Conservation (phyloP, 2,888 invertebrate genomes). For the Epiblema foenella region DNA sequence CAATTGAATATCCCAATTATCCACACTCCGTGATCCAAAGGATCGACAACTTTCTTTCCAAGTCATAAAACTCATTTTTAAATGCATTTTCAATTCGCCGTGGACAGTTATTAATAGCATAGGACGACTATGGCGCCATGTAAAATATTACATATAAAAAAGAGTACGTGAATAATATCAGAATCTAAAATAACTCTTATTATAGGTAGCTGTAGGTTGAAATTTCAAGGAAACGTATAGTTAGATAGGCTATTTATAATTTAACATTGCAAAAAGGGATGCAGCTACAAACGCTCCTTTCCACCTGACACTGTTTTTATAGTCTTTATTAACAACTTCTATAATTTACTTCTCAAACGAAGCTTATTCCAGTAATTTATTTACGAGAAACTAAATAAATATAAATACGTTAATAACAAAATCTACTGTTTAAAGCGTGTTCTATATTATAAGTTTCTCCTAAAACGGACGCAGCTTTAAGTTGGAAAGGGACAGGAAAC, state of each 20-base stretch:
- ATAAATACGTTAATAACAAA: too few relatives aligned
- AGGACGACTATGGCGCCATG: constrained; percentile 12
- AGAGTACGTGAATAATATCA: not conserved
- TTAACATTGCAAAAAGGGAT: not conserved
- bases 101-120: constrained; percentile 16
- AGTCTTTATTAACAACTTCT: too few relatives aligned
- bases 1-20: not conserved
- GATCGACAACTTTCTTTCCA: not conserved
- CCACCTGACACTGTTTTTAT: constrained; percentile 1
- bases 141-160: not conserved
- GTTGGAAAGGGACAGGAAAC: too few relatives aligned
- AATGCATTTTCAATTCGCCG: not conserved
- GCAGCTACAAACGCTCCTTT: not conserved
- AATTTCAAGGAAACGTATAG: not conserved
- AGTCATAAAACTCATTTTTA: not conserved
- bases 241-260: not conserved
- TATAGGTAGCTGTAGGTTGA: not conserved
- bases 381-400: too few relatives aligned
- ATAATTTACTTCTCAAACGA: not conserved
- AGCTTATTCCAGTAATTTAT: too few relatives aligned
- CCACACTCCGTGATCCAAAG: too few relatives aligned
- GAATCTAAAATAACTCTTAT: not conserved
- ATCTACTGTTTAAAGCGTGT: too few relatives aligned
- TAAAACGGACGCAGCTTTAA: too few relatives aligned
- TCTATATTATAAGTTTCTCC: too few relatives aligned